phyloP scores from a whole-genome alignment of 2,888 invertebrate species.

The Octodonta nipae region DNA sequence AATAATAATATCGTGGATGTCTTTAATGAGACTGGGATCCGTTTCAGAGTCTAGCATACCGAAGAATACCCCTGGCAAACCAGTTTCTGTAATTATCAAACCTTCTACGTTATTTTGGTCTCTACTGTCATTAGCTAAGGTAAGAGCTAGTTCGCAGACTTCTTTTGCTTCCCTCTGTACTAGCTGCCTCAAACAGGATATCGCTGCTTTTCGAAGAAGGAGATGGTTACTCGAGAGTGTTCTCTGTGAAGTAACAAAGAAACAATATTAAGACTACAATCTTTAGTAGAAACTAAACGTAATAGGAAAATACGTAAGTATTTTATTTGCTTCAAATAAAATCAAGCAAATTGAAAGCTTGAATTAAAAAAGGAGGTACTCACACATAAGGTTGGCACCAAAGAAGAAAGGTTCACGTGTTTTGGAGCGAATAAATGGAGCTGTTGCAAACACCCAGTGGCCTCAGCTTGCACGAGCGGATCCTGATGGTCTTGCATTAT shows the following conservation, averaged over 20 bases:
- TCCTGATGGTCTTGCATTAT: slow-evolving; percentile 82
- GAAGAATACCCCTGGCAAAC: slow-evolving; percentile 87
- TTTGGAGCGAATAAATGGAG: slow-evolving; percentile 93
- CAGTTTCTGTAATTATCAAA: slow-evolving; percentile 66
- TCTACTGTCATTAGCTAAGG: slow-evolving; percentile 51
- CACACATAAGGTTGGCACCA: slow-evolving; percentile 86
- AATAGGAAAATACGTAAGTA: too few species aligned
- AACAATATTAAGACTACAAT: too few species aligned
- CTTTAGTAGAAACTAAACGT: too few species aligned
- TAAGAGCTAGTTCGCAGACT: slow-evolving; percentile 83
- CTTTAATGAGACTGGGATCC: slow-evolving; percentile 65
- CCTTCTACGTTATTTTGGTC: slow-evolving; percentile 47
- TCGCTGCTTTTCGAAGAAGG: slow-evolving; percentile 80
- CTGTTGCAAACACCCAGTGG: slow-evolving; percentile 90
- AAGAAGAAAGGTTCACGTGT: slow-evolving; percentile 81
- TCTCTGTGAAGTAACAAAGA: slow-evolving; percentile 39
- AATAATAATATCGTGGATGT: slow-evolving; percentile 86
- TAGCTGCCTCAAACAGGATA: slow-evolving; percentile 87
- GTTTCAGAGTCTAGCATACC: slow-evolving; percentile 87
- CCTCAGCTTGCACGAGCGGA: slow-evolving; percentile 88
- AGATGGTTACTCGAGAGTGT: slow-evolving; percentile 82
- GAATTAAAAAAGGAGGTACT: too few species aligned
- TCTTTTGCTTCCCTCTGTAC: slow-evolving; percentile 93
- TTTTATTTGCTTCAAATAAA: too few species aligned
- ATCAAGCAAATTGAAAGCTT: too few species aligned